These are phyloP conservation scores for Penelope pileata DNA, from an alignment of 2,113 vertebrate species.

Conservation along the genomic window DNA sequence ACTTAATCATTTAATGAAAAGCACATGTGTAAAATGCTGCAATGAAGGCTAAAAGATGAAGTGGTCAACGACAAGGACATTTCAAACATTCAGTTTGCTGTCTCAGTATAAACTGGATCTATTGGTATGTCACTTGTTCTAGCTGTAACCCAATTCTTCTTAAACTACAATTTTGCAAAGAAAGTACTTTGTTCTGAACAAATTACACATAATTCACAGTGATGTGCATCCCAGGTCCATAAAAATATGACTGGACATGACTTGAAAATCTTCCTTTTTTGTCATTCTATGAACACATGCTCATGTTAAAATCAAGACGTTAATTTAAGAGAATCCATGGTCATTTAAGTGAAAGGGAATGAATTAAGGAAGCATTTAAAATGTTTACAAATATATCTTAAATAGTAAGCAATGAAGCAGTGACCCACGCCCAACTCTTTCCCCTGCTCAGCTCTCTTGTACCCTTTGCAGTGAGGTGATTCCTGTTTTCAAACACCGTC, in stretches of 20 bases:
- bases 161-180: neutral
- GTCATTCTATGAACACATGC: neutral
- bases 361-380: neutral
- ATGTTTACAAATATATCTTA: neutral
- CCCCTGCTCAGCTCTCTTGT: neutral
- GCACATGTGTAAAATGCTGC: neutral
- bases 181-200: neutral
- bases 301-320: neutral
- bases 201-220: accelerated
- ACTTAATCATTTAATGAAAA: neutral
- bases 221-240: neutral
- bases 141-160: neutral
- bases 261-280: neutral
- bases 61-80: neutral
- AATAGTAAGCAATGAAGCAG: neutral
- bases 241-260: neutral
- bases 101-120: neutral
- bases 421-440: neutral
- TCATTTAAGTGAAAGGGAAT: neutral
- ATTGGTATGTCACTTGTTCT: neutral
- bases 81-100: neutral
- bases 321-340: neutral
- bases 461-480: neutral
- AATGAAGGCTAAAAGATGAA: neutral
- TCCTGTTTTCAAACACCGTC: neutral